Conservation (phyloP, 2,888 invertebrate species). For the Athalia circularis region DNA sequence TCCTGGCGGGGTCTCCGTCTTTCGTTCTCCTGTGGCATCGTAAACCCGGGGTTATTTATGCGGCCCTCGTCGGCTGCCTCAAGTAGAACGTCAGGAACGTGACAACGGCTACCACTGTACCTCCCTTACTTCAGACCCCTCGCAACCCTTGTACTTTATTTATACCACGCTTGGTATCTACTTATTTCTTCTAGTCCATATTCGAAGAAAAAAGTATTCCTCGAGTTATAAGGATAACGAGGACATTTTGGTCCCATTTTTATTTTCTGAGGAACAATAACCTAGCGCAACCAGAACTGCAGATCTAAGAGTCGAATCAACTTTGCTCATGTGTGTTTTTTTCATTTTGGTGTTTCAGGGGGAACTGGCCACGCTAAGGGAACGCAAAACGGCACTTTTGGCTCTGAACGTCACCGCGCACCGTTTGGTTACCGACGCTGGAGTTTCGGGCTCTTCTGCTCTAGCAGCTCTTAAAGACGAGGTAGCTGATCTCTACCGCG, state of each 20-base stretch:
- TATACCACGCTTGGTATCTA: slow-evolving; percentile 40
- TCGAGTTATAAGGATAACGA: too few relatives aligned
- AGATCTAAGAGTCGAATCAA: neutral
- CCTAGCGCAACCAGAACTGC: neutral
- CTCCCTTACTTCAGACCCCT: slow-evolving; percentile 44
- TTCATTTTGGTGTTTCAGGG: slow-evolving; percentile 76
- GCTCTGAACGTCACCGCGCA: slow-evolving; percentile 79
- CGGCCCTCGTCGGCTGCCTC: slow-evolving; percentile 69
- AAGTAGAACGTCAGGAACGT: slow-evolving; percentile 69
- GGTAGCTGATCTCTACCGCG: slow-evolving; percentile 80
- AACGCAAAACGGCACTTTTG: slow-evolving; percentile 76
- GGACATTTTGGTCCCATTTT: too few relatives aligned
- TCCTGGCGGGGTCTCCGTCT: slow-evolving; percentile 26
- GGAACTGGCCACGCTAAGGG: slow-evolving; percentile 79
- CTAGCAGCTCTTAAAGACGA: slow-evolving; percentile 79
- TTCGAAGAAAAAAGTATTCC: neutral
- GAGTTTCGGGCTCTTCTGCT: slow-evolving; percentile 74
- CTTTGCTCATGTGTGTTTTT: slow-evolving; percentile 8
- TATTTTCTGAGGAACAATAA: too few relatives aligned
- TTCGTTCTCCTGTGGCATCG: slow-evolving; percentile 58
- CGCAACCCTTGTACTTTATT: slow-evolving; percentile 56
- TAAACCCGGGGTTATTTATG: slow-evolving; percentile 73
- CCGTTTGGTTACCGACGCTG: slow-evolving; percentile 76
- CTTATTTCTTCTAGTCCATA: slow-evolving; percentile 39
- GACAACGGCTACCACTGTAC: slow-evolving; percentile 62